Evolutionary conservation across 2,888 invertebrate genomes (phyloP).

Genomic region (Aphidoletes aphidimyza): DNA sequence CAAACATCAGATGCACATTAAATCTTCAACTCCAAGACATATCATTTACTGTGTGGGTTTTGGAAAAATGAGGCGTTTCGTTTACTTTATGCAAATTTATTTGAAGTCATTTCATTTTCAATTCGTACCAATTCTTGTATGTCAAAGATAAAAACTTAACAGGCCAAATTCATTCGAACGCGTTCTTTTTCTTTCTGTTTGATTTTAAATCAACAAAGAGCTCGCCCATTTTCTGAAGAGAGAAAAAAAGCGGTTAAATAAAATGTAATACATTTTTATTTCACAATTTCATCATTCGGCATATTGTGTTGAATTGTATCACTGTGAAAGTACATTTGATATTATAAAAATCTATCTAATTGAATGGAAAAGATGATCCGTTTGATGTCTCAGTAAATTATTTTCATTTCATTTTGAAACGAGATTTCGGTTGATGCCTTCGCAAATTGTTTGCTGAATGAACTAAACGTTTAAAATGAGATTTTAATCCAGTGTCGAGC

Average conservation of each 20-base stretch:
- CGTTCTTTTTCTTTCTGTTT: too few relatives aligned
- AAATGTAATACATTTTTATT: neutral
- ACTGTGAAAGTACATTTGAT: neutral
- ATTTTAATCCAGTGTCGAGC: too few relatives aligned
- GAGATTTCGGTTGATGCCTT: neutral
- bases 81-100: too few relatives aligned
- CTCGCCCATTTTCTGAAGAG: too few relatives aligned
- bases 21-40: neutral
- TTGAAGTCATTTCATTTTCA: too few relatives aligned
- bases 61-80: too few relatives aligned
- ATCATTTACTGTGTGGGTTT: too few relatives aligned
- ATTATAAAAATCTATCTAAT: neutral
- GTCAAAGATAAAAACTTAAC: too few relatives aligned
- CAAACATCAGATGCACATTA: neutral
- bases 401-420: neutral
- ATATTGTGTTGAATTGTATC: neutral
- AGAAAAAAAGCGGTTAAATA: too few relatives aligned
- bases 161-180: too few relatives aligned
- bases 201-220: too few relatives aligned
- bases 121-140: too few relatives aligned
- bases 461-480: neutral
- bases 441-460: neutral
- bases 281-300: neutral
- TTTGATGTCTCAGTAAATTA: neutral
- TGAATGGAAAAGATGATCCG: neutral